Evolutionary conservation across 23 tunicate species (phyloP), one percentile per base, ranked within the genome.

Genomic region (Aplidium turbinatum): DNA sequence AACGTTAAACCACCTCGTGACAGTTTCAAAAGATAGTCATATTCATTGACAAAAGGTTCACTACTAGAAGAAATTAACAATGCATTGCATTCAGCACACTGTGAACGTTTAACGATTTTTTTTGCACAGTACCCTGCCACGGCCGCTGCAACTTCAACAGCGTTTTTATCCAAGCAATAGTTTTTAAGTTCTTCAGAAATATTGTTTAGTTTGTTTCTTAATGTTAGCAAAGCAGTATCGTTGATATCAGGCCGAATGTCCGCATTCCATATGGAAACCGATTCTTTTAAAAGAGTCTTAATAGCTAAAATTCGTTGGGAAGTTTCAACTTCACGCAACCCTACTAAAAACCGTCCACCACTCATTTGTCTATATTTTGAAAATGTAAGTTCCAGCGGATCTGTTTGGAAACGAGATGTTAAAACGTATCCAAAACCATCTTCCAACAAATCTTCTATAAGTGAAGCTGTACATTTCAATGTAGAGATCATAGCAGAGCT

Each of bases 41-140:
- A 54, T 18, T 54, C 60, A 5, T 54, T 54, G 19, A n/a, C n/a
- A n/a, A n/a, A n/a, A n/a, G n/a, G n/a, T n/a, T n/a, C n/a, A n/a
- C n/a, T n/a, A n/a, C n/a, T n/a, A n/a, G n/a, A n/a, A n/a, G n/a
- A n/a, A n/a, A n/a, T n/a, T n/a, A n/a, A n/a, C n/a, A n/a, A 42
- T 9, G 6, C 60, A 11, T 25, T n/a, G 4, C 24, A 22, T 11
- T 13, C 21, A n/a, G 6, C 23, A n/a, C 60, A 54, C 4, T 54
- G 23, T 18, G 22, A 54, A 5, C 23, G n/a, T n/a, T 54, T 54
- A 5, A n/a, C 4, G 24, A 54, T 22, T 54, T 54, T 13, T 25
- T 54, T 54, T 54, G 60, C 60, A 54, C 6, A 5, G 23, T 54
- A 54, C n/a, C 60, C 60, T 18, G 60, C 60, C 19, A 54, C 60